Evolutionary conservation across 2,888 invertebrate genomes (phyloP).

Genomic region (Lycaena phlaeas): DNA sequence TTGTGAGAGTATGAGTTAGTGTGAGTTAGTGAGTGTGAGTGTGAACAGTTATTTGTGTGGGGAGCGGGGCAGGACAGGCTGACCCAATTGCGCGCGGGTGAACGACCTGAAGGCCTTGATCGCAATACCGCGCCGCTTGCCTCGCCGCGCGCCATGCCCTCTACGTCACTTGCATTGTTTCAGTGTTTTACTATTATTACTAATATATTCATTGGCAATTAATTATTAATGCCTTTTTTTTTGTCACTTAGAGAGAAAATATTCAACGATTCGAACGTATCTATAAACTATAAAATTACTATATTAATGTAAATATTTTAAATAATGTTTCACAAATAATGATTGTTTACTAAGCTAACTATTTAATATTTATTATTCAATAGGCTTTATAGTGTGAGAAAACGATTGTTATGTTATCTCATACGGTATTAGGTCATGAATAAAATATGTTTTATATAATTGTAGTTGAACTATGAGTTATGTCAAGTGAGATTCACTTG

Average conservation of each 20-base stretch:
- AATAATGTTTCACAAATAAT: too few species aligned
- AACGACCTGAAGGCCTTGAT: conserved; percentile 71
- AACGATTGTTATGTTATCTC: neutral
- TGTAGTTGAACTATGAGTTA: neutral
- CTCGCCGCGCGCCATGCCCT: conserved; percentile 21
- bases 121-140: conserved; percentile 53
- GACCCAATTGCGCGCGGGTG: conserved; percentile 65
- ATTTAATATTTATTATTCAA: neutral
- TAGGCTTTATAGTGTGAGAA: neutral
- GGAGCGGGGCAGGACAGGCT: conserved; percentile 46
- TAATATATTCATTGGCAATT: too few species aligned
- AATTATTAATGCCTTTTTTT: too few species aligned
- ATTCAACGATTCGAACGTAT: too few species aligned
- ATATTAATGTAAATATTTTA: too few species aligned
- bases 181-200: conserved; percentile 25
- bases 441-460: neutral
- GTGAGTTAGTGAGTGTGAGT: conserved; percentile 51
- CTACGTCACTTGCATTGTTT: conserved; percentile 39
- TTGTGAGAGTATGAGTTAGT: conserved; percentile 64
- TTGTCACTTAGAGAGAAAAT: too few species aligned
- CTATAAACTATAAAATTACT: too few species aligned
- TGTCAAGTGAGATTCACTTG: conserved; percentile 19
- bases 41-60: conserved; percentile 56
- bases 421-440: neutral
- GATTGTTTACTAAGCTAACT: too few species aligned